phyloP scores from a whole-genome alignment of 2,797 vertebrate species.

The Uromys caudimaculatus region DNA sequence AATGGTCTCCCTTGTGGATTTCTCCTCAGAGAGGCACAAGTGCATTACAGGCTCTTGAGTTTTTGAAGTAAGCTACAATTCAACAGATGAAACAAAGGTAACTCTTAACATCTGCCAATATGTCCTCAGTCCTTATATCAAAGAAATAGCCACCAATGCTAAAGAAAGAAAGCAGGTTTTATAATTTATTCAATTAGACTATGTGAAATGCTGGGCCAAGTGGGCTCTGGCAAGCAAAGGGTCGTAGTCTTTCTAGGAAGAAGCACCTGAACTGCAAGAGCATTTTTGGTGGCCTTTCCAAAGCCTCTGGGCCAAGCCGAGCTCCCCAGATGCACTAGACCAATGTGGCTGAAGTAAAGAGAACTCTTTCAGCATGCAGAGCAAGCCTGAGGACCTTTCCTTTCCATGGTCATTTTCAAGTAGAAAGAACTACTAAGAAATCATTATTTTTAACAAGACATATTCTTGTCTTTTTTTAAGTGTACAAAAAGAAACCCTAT shows the following conservation, averaged over 20 bases:
- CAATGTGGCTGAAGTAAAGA: slow-evolving; percentile 47
- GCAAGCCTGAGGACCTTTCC: background rate
- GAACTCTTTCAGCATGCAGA: background rate
- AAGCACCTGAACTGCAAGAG: slow-evolving; percentile 31
- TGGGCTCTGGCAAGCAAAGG: slow-evolving; percentile 60
- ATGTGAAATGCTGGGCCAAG: slow-evolving; percentile 49
- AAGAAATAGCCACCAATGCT: slow-evolving; percentile 71
- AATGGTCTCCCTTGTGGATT: slow-evolving; percentile 77
- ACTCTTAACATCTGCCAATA: slow-evolving; percentile 79
- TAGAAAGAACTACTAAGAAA: slow-evolving; percentile 46
- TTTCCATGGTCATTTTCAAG: slow-evolving; percentile 22
- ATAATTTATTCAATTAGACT: slow-evolving; percentile 75
- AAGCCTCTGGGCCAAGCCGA: background rate
- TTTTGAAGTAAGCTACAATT: slow-evolving; percentile 79
- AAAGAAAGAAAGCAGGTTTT: slow-evolving; percentile 72
- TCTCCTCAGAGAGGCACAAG: slow-evolving; percentile 56
- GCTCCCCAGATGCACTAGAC: slow-evolving; percentile 3
- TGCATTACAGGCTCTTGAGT: slow-evolving; percentile 64
- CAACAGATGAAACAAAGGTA: slow-evolving; percentile 81
- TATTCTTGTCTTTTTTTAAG: slow-evolving; percentile 52
- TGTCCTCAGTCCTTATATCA: slow-evolving; percentile 75
- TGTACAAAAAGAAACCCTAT: slow-evolving; percentile 72
- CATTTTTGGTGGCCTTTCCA: slow-evolving; percentile 25
- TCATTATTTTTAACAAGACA: slow-evolving; percentile 22
- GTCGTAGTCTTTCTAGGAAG: slow-evolving; percentile 55